Conservation (phyloP, 35 echinoderm and acorn worm species). For the Amphiura filiformis region DNA sequence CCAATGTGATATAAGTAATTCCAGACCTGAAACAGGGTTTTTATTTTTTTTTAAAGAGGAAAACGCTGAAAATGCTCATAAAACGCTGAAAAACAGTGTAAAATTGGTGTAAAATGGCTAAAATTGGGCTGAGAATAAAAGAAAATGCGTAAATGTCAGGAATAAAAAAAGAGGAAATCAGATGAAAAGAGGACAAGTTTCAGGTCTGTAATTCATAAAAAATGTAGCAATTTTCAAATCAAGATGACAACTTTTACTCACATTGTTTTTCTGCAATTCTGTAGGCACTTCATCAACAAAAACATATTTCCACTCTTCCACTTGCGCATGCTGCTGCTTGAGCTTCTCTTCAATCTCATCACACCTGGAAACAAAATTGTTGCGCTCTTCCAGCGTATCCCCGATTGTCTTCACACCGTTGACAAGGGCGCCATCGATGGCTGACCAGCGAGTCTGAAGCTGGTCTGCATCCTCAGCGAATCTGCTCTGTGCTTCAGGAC, state of each 20-base stretch:
- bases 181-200: no score
- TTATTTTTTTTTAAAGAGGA: no score
- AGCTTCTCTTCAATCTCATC: background rate
- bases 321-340: background rate
- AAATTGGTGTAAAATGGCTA: no score
- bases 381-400: slow-evolving; percentile 17
- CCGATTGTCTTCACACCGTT: slow-evolving; percentile 13
- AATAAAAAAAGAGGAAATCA: no score
- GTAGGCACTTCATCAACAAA: slow-evolving; percentile 11
- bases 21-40: no score
- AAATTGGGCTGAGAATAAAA: no score
- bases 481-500: background rate
- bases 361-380: slow-evolving; percentile 24
- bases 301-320: slow-evolving; percentile 9
- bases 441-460: background rate
- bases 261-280: slow-evolving; percentile 11
- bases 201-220: no score
- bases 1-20: no score
- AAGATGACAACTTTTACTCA: background rate
- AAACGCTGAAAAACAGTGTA: no score
- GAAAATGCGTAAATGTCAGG: no score
- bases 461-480: slow-evolving; percentile 16
- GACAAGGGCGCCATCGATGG: background rate
- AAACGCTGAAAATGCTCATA: no score
- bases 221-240: no score